Percentiles rank a stretch among this genome's conserved stretches.
These are phyloP conservation scores for Spea bombifrons DNA, from an alignment of 2,113 vertebrate genomes.

Conservation along the genomic window DNA sequence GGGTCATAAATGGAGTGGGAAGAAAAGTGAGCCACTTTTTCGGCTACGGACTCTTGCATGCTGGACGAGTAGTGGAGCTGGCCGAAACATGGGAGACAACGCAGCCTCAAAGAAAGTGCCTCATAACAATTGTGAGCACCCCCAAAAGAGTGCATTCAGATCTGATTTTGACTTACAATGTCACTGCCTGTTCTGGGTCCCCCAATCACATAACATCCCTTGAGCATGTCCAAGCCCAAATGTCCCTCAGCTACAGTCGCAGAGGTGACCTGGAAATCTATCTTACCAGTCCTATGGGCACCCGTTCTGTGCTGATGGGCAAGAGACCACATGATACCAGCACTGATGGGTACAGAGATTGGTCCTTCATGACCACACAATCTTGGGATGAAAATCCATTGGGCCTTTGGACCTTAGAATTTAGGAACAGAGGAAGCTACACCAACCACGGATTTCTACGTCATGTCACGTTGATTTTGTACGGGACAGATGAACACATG, in stretches of 20 bases:
- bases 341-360: conserved; percentile 65
- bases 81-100: conserved; percentile 65
- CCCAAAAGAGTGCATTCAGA: conserved; percentile 52
- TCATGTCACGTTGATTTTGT: conserved; percentile 63
- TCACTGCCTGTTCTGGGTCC: conserved; percentile 48
- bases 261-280: conserved; percentile 70
- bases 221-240: conserved; percentile 72
- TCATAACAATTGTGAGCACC: conserved; percentile 39
- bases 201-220: conserved; percentile 61
- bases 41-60: conserved; percentile 72
- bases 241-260: conserved; percentile 68
- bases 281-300: conserved; percentile 72
- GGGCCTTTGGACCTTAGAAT: conserved; percentile 65
- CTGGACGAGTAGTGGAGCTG: conserved; percentile 63
- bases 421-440: conserved; percentile 67
- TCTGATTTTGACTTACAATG: conserved; percentile 49
- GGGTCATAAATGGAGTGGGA: conserved; percentile 63
- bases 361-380: conserved; percentile 77
- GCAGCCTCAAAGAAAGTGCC: conserved; percentile 61
- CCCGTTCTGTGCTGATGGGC: conserved; percentile 66
- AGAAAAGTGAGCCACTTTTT: conserved; percentile 75
- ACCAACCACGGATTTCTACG: conserved; percentile 63
- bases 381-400: conserved; percentile 75
- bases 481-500: conserved; percentile 68
- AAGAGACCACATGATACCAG: conserved; percentile 68